Base-by-base conservation (phyloP, 1,140 invertebrate genomes). In the Thaumetopoea pityocampa region DNA sequence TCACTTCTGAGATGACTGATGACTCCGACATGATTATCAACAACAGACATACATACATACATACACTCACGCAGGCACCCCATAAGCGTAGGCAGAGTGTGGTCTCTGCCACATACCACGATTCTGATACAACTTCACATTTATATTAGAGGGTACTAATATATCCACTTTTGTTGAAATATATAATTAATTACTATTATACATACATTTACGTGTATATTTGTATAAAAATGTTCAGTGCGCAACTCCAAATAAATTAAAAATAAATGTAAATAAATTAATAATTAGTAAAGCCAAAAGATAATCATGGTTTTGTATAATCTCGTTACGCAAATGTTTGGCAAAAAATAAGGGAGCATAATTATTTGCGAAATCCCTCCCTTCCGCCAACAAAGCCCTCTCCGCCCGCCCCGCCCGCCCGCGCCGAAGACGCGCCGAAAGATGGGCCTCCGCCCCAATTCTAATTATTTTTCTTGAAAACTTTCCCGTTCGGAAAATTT, bases 391-490 rank as follows among this genome's bases (percentile, higher is more conserved):
- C 53, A 60, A 62, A 54, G 62, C 35, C 38, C 14, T 23, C 27
- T 33, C 38, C 40, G 15, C 6, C 11, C 4, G 19, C 14, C 17
- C 36, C 20, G 28, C 42, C 19, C 7, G 12, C 19, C 6, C 2
- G 34, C 16, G 48, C 4, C 17, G 51, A 52, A 55, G n/a, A n/a
- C n/a, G n/a, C n/a, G n/a, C n/a, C n/a, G n/a, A 53, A 35, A 50
- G 47, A 37, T 52, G 51, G 33, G 35, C 29, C 24, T 16, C 19
- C 47, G 51, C 46, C 38, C 55, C 52, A 24, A 47, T 60, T 64
- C 53, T 77, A 77, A 77, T 77, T 77, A 77, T 77, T 77, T 77
- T 69, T 68, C 47, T 48, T 44, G 38, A 57, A 77, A 74, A 67
- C 65, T 73, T 70, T 55, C 38, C 53, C 36, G 47, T 49, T 60